Evolutionary conservation across 1,140 invertebrate genomes (phyloP), one percentile per base, ranked within the genome.

Genomic region (Saxidomus purpurata): DNA sequence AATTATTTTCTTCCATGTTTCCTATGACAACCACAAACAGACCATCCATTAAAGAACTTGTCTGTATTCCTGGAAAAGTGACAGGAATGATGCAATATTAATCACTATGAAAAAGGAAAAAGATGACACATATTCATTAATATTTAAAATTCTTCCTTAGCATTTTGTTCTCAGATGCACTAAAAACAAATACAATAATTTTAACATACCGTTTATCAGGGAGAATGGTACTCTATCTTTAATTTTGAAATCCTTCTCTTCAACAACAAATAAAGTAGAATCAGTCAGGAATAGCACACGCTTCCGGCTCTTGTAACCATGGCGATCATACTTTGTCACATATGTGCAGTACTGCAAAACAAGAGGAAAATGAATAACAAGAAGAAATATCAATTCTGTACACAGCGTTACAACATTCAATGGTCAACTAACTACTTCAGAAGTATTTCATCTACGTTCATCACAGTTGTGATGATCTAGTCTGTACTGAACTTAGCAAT

Each of bases 311-410:
- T 98, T 98, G 96, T 99, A 98, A 4, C 98, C 98, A 94, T 98
- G 98, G 17, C 98, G 96, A 96, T 99, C 98, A 96, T 98, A 99
- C 94, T 99, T 99, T 36, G 97, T 97, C 28, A 98, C 98, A 81
- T 97, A 96, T 67, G 97, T 97, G 25, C 97, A 97, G 94, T 98
- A 99, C 97, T 98, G 96, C 28, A 96, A 95, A 69, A 88, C 52
- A 81, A 81, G 83, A 74, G n/a, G 47, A 31, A 19, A 88, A 22
- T 40, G 19, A 91, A 36, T 31, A 43, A 47, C 43, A 47, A 9
- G 17, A 47, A 47, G n/a, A n/a, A n/a, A n/a, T n/a, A n/a, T n/a
- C n/a, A n/a, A n/a, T n/a, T n/a, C n/a, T n/a, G n/a, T n/a, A n/a
- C n/a, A n/a, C n/a, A n/a, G n/a, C n/a, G n/a, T n/a, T n/a, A n/a